These are phyloP conservation scores for Drosophila novamexicana DNA, from an alignment of 1,140 invertebrate species.

Conservation along the genomic window DNA sequence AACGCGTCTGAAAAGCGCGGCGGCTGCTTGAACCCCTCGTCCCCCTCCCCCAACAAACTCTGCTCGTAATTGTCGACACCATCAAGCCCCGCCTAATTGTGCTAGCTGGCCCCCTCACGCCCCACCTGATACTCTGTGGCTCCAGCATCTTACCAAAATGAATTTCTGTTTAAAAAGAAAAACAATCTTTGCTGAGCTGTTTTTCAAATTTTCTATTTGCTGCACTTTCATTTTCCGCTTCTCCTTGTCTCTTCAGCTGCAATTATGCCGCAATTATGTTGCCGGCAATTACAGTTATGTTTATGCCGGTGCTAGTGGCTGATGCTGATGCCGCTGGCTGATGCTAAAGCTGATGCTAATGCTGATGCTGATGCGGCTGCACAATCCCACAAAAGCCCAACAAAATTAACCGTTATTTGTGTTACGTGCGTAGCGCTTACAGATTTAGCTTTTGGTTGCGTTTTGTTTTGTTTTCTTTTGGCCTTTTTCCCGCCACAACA, in stretches of 20 bases:
- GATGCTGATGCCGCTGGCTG: neutral
- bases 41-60: neutral
- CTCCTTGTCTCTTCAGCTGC: constrained; percentile 25
- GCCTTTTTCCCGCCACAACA: constrained; percentile 29
- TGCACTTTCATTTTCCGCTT: constrained; percentile 56
- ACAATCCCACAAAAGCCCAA: constrained; percentile 31
- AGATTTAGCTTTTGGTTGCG: constrained; percentile 12
- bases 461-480: neutral
- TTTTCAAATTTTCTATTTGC: constrained; percentile 32
- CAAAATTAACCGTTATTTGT: constrained; percentile 48
- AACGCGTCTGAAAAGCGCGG: constrained; percentile 22
- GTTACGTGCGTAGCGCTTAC: constrained; percentile 44
- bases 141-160: neutral
- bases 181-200: constrained; percentile 9
- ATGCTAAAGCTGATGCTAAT: constrained; percentile 4
- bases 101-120: neutral
- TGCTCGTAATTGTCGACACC: constrained; percentile 18
- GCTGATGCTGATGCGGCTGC: constrained; percentile 19
- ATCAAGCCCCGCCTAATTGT: constrained; percentile 31
- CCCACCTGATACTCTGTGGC: neutral
- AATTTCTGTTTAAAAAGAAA: constrained; percentile 25
- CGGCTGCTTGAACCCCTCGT: neutral
- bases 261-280: constrained; percentile 54
- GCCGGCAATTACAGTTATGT: constrained; percentile 53
- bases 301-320: constrained; percentile 19